Percentiles rank a stretch among this genome's conserved stretches.
Evolutionary conservation across 2,797 vertebrate species (phyloP).

Genomic region (Gobio occitaniae): DNA sequence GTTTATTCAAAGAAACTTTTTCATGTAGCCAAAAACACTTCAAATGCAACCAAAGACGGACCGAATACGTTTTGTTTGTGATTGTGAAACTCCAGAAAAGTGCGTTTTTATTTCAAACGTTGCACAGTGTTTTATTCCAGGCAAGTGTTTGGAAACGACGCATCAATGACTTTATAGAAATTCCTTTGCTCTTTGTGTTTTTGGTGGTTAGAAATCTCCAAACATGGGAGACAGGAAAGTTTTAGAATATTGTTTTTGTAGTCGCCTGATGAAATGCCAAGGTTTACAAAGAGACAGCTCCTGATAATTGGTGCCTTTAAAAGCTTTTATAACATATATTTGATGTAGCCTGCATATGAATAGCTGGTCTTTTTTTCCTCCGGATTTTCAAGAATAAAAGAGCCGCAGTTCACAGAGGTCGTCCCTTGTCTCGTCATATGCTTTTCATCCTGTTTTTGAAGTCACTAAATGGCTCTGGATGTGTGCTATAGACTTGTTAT

Average conservation of each 20-base stretch:
- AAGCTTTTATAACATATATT: constrained; percentile 85
- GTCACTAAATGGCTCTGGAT: constrained; percentile 22
- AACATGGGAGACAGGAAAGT: constrained; percentile 67
- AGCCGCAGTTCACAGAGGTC: constrained; percentile 67
- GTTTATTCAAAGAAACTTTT: background rate
- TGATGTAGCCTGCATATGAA: constrained; percentile 81
- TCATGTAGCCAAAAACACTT: background rate
- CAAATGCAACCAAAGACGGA: background rate
- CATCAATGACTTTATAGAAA: constrained; percentile 46
- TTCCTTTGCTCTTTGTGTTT: constrained; percentile 62
- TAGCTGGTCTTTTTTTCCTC: constrained; percentile 71
- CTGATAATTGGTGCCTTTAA: constrained; percentile 87
- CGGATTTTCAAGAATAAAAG: constrained; percentile 81
- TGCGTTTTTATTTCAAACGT: background rate
- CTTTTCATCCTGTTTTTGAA: constrained; percentile 47
- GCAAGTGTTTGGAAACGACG: constrained; percentile 35
- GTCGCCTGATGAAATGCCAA: constrained; percentile 84
- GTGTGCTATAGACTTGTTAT: constrained; percentile 26
- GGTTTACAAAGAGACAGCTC: constrained; percentile 84
- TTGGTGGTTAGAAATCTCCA: constrained; percentile 83
- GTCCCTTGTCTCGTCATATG: constrained; percentile 79
- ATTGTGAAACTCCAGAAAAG: background rate
- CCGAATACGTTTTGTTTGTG: background rate
- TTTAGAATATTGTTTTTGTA: constrained; percentile 82
- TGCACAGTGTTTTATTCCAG: background rate